Percentiles rank a stretch among this genome's conserved stretches.
phyloP scores from a whole-genome alignment of 1,140 invertebrate genomes.

The Solen grandis region DNA sequence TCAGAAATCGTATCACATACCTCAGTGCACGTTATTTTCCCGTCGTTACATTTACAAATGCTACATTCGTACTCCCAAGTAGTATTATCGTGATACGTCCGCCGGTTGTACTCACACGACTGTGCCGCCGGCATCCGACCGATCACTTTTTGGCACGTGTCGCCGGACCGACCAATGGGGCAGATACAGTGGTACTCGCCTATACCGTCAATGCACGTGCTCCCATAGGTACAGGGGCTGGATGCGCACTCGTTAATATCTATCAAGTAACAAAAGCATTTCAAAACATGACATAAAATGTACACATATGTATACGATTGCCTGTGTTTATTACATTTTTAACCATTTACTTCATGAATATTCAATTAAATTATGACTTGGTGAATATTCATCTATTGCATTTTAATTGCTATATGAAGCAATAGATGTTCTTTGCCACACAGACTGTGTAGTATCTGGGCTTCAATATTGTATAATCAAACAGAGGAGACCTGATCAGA shows the following conservation, averaged over 20 bases:
- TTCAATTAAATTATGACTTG: no score
- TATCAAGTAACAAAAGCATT: constrained; percentile 61
- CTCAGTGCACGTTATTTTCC: constrained; percentile 89
- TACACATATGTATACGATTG: no score
- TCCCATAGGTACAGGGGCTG: constrained; percentile 76
- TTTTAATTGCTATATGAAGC: no score
- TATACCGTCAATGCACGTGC: constrained; percentile 78
- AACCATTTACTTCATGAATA: no score
- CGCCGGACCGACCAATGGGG: constrained; percentile 86
- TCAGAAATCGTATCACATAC: no score
- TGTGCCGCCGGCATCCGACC: constrained; percentile 69
- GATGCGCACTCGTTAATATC: constrained; percentile 78
- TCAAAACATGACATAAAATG: no score
- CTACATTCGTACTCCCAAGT: constrained; percentile 90
- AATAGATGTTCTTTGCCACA: no score
- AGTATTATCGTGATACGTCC: constrained; percentile 84
- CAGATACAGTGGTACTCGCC: constrained; percentile 78
- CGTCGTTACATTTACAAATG: constrained; percentile 88
- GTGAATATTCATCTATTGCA: no score
- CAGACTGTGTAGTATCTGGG: no score
- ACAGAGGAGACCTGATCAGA: no score
- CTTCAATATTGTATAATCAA: no score
- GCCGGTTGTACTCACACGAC: constrained; percentile 84
- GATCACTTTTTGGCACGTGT: constrained; percentile 84
- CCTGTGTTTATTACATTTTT: no score